Conservation (phyloP, 37 sponge, comb jelly and placozoan species). For the Hexactinellida sp. region DNA sequence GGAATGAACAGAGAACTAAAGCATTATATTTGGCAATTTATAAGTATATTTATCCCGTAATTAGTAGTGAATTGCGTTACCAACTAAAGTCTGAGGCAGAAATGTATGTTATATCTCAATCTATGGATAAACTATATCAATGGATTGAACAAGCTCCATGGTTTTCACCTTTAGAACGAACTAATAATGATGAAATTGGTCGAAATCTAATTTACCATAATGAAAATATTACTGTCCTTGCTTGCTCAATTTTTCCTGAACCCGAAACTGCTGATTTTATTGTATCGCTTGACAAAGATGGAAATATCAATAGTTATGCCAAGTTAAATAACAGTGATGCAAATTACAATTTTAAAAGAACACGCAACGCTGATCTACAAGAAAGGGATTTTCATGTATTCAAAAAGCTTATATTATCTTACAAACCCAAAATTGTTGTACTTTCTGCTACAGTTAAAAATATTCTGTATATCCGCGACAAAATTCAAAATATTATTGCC, state of each 20-base stretch:
- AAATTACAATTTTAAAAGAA: neutral
- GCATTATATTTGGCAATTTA: conserved; percentile 63
- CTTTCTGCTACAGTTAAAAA: neutral
- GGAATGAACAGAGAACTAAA: conserved; percentile 85
- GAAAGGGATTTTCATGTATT: neutral
- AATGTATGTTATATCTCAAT: conserved; percentile 40
- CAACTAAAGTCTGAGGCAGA: conserved; percentile 69
- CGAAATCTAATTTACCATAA: neutral
- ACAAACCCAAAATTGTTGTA: neutral
- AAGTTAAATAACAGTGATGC: neutral
- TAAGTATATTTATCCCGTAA: conserved; percentile 71
- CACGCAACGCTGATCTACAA: neutral
- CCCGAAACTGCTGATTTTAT: neutral
- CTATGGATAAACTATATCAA: neutral
- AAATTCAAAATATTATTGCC: neutral
- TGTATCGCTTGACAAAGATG: neutral
- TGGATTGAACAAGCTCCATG: neutral
- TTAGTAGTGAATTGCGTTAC: conserved; percentile 63
- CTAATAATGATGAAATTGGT: neutral
- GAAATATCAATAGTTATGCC: neutral
- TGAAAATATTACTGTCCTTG: neutral
- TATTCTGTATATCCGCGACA: neutral
- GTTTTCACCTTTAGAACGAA: neutral
- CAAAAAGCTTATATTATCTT: neutral
- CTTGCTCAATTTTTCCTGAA: neutral